Base-by-base conservation (phyloP, 2,888 invertebrate genomes). In the Digitonthophagus gazella region DNA sequence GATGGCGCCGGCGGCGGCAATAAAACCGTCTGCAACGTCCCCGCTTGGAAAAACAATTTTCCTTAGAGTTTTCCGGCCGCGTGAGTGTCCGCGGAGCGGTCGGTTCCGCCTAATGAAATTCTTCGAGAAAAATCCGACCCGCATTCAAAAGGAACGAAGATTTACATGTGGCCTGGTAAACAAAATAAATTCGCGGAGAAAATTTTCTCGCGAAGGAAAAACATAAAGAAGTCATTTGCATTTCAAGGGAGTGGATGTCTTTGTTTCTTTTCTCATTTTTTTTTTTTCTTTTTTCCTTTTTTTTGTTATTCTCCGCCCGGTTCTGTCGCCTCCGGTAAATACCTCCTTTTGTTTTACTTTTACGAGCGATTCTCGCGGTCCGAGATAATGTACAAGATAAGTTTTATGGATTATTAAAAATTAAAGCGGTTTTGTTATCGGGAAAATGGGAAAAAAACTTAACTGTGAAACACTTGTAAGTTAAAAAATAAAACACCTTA, bases 81-180 rank as follows among this genome's bases (percentile, higher is more conserved):
- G 58, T 14, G 58, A 18, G 58, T 15, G 58, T 15, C 16, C 15
- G 58, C 58, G 18, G 11, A n/a, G 8, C 15, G 58, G 15, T 18
- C 8, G 11, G 14, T 58, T 58, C 58, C 58, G 58, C 58, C 15
- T 58, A 58, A 58, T 58, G 58, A 58, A 58, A 58, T 58, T 58
- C 58, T 18, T 44, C 28, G 8, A 44, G 28, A 44, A 44, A 44
- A 44, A n/a, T n/a, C n/a, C n/a, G n/a, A n/a, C n/a, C n/a, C n/a
- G n/a, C n/a, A n/a, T 44, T 44, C 28, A 11, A 44, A 44, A 44
- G n/a, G n/a, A n/a, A n/a, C n/a, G n/a, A n/a, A 44, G 28, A 44
- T 44, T 44, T 44, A 44, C 28, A 44, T 44, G 28, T n/a, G n/a
- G n/a, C n/a, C n/a, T n/a, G n/a, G n/a, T 44, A 44, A 44, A 44